Percentiles rank a stretch among this genome's conserved stretches.
phyloP scores from a whole-genome alignment of 2,113 vertebrate species.

The Etheostoma spectabile region DNA sequence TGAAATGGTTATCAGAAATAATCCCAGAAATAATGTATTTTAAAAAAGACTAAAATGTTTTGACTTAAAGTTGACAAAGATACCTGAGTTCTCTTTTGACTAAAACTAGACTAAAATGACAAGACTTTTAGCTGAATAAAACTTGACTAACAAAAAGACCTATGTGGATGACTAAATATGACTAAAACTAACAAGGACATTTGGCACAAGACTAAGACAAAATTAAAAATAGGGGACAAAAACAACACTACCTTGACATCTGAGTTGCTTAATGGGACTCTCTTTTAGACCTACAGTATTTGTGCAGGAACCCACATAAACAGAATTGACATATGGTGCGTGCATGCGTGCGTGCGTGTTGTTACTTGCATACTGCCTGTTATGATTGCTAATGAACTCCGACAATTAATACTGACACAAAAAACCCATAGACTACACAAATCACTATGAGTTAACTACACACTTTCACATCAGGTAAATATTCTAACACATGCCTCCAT shows the following conservation, averaged over 20 bases:
- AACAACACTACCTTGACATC: background rate
- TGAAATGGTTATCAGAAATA: too few species aligned
- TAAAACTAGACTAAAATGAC: too few species aligned
- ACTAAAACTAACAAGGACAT: too few species aligned
- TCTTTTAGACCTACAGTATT: background rate
- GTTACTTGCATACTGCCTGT: background rate
- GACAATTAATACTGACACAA: background rate
- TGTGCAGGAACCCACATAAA: background rate
- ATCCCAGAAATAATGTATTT: too few species aligned
- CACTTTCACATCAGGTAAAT: slow-evolving; percentile 1
- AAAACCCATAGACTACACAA: background rate
- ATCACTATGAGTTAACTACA: background rate
- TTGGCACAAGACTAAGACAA: too few species aligned
- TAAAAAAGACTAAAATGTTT: too few species aligned
- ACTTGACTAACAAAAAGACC: too few species aligned
- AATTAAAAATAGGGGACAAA: too few species aligned
- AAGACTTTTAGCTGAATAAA: too few species aligned
- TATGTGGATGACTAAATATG: too few species aligned
- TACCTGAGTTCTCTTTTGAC: too few species aligned
- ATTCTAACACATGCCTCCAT: slow-evolving; percentile 1
- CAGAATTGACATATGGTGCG: background rate
- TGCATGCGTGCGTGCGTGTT: background rate
- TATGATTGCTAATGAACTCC: background rate
- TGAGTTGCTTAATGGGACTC: background rate
- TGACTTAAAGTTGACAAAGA: too few species aligned